phyloP scores from a whole-genome alignment of 1,140 invertebrate genomes.

The Euura lappo region DNA sequence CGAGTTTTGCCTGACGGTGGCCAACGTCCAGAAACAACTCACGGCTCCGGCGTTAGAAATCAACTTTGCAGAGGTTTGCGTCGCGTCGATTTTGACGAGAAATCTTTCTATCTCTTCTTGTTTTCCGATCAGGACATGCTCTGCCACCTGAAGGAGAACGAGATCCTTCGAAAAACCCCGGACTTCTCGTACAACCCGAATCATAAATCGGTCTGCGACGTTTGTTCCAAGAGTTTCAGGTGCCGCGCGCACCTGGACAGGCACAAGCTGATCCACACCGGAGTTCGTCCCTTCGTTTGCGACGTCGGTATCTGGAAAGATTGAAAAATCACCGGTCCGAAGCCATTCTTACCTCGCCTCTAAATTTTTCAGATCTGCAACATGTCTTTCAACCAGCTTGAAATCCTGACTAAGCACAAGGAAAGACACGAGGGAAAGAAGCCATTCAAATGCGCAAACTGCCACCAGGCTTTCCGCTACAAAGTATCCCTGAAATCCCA shows the following conservation, averaged over 20 bases:
- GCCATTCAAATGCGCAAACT: conserved; percentile 64
- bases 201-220: conserved; percentile 41
- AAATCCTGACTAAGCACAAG: conserved; percentile 63
- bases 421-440: conserved; percentile 62
- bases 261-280: conserved; percentile 54
- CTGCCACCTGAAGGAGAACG: conserved; percentile 46
- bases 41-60: conserved; percentile 48
- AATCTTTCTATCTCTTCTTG: neutral
- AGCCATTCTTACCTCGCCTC: no score
- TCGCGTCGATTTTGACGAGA: neutral
- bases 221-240: conserved; percentile 51
- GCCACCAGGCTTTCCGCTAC: conserved; percentile 59
- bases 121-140: conserved; percentile 43
- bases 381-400: conserved; percentile 67
- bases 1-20: conserved; percentile 54
- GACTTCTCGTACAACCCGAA: conserved; percentile 22
- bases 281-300: conserved; percentile 51
- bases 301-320: conserved; percentile 44
- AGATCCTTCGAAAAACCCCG: conserved; percentile 33
- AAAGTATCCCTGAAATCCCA: conserved; percentile 57
- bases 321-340: neutral
- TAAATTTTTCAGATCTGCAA: conserved; percentile 61
- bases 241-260: conserved; percentile 53
- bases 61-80: conserved; percentile 48
- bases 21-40: conserved; percentile 52